These are phyloP conservation scores for Aphrophora alni DNA, from an alignment of 2,888 invertebrate genomes.

Conservation along the genomic window DNA sequence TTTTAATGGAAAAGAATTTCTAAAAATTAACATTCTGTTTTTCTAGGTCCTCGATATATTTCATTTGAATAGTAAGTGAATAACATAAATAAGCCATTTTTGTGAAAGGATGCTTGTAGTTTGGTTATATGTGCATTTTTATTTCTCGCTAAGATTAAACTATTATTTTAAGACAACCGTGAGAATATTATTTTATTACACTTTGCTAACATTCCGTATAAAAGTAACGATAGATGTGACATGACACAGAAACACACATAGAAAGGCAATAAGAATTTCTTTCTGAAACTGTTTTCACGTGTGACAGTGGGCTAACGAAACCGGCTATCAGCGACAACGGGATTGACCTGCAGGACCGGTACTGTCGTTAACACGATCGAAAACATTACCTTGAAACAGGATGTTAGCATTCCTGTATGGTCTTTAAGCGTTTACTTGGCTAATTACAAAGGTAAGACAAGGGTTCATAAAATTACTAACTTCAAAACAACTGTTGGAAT, in stretches of 20 bases:
- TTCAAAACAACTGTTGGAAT: background rate
- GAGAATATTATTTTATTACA: background rate
- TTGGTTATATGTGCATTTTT: no score
- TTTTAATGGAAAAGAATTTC: no score
- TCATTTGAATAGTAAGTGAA: no score
- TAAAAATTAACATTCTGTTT: no score
- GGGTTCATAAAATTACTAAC: background rate
- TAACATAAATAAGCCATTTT: no score
- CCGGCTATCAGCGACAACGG: background rate
- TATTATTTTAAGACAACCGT: background rate
- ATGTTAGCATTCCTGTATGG: background rate
- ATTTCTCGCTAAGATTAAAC: no score
- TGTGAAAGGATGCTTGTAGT: no score
- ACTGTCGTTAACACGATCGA: background rate
- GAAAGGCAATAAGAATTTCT: background rate
- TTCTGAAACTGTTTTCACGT: background rate
- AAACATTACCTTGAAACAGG: background rate
- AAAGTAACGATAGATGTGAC: background rate
- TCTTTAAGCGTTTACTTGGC: background rate
- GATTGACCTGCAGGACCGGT: background rate
- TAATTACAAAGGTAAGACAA: background rate
- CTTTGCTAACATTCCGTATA: background rate
- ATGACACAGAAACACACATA: background rate
- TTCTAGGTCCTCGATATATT: no score
- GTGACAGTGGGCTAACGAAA: conserved; percentile 2